Evolutionary conservation across 2,888 invertebrate genomes (phyloP).

Genomic region (Arrhopalites spinosus): DNA sequence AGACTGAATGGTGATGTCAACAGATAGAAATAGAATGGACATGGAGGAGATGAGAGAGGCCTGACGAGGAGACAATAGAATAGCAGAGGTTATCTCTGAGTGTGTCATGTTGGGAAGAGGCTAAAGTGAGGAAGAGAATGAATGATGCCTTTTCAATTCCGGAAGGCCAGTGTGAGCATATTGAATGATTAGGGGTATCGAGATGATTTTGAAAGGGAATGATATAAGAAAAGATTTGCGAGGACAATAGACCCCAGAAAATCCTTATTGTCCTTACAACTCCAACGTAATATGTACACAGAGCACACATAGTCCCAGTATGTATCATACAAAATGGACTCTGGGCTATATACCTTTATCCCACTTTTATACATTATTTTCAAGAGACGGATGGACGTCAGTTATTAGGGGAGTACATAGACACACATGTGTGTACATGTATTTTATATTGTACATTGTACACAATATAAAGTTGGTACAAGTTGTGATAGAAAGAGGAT

Average conservation of each 20-base stretch:
- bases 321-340: neutral
- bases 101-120: conserved; percentile 32
- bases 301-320: conserved; percentile 1
- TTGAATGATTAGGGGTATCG: conserved; percentile 55
- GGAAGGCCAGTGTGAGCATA: conserved; percentile 51
- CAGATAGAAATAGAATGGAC: conserved; percentile 32
- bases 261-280: conserved; percentile 40
- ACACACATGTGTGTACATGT: neutral
- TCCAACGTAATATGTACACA: neutral
- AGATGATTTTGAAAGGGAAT: conserved; percentile 51
- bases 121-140: conserved; percentile 24
- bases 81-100: conserved; percentile 35
- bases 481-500: conserved; percentile 6
- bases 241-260: conserved; percentile 43
- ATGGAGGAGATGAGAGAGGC: conserved; percentile 23
- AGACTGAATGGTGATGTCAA: conserved; percentile 31
- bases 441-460: neutral
- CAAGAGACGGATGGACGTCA: neutral
- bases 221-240: conserved; percentile 44
- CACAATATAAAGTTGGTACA: no score
- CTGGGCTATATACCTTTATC: neutral
- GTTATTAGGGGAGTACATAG: neutral
- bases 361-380: neutral
- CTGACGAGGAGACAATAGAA: conserved; percentile 35
- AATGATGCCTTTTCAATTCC: conserved; percentile 49